Base-by-base conservation (phyloP, 2,797 vertebrate species). In the Manis crassicaudata region DNA sequence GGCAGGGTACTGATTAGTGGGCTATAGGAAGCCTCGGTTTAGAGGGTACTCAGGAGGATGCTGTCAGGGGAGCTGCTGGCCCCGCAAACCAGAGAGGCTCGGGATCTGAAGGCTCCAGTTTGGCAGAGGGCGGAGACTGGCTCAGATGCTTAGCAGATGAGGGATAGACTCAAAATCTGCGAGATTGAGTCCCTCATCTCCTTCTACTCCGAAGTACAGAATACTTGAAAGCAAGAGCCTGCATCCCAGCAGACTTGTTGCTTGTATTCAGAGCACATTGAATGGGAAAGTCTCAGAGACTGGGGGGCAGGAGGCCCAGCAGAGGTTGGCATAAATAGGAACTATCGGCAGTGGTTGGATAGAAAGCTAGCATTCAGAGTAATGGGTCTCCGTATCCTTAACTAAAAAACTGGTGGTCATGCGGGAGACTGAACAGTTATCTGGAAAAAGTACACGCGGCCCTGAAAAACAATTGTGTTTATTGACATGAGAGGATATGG, bases 51-150 rank as follows among this genome's bases (percentile, higher is more conserved):
- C 14, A 23, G 10, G 62, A 46, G 6, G 12, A 4, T 27, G 20
- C 35, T 1, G 7, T 35, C 4, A 7, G 21, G 50, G 37, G 40
- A 7, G 21, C 81, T 9, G 0, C 62, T 2, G 18, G 63, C n/a
- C 52, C 63, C 16, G 20, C 16, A 10, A 13, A 12, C 70, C 2
- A 2, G 46, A 35, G 37, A n/a, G 32, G 10, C 70, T 58, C 14
- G 0, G 50, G 50, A 11, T 37, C 11, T 40, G 46, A 27, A 56
- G 29, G 17, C 50, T 67, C 21, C 0, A 0, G 29, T 43, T 40
- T 56, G 90, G 29, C 50, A 35, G 50, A 20, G 58, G 60, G 16
- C n/a, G 1, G 27, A 56, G 73, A 9, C 16, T 2, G 50, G 75
- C 40, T 11, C 27, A 7, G 75, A 46, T 7, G 20, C 83, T 67